Base-by-base conservation (phyloP, 2,113 vertebrate genomes). In the Mormyrus iriodes region DNA sequence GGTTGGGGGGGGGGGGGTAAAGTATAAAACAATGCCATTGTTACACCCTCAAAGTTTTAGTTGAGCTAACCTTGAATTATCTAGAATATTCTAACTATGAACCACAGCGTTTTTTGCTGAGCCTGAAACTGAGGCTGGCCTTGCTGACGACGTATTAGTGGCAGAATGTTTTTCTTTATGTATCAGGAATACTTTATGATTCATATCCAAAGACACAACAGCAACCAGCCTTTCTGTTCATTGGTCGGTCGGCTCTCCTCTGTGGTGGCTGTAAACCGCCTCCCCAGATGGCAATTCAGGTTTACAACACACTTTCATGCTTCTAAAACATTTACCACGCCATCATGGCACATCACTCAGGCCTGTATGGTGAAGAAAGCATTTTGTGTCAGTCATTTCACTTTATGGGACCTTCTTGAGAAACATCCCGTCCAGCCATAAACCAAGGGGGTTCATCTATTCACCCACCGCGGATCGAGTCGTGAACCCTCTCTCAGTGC, bases 281-380 rank as follows among this genome's bases (percentile, higher is more conserved):
- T 84, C 82, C 44, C 44, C 39, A n/a, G 44, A 24, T 44, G 8
- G 44, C 39, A 10, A 39, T 42, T 84, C n/a, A 46, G 39, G 82
- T 48, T 84, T 48, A 44, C 39, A 76, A 42, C 44, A 48, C 35
- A 46, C 19, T 84, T 94, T 94, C 93, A 94, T 92, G 93, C 94
- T 94, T 94, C 92, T 95, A 94, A 94, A 94, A 91, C 94, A 93
- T 92, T 94, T 92, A 94, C 92, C 94, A 92, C 89, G 89, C 89
- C 92, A 92, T 92, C 91, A 91, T 90, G 53, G 92, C 91, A 92
- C 93, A 93, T 94, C 90, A 92, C 91, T 88, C 86, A 51, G 44
- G 76, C 48, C 58, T 87, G 65, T 92, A 82, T 85, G 58, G 90
- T 86, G 91, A 90, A 87, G 90, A 91, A 90, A 86, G 92, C 91